Conservation (phyloP, 1,140 invertebrate species). For the Elysia chlorotica region DNA sequence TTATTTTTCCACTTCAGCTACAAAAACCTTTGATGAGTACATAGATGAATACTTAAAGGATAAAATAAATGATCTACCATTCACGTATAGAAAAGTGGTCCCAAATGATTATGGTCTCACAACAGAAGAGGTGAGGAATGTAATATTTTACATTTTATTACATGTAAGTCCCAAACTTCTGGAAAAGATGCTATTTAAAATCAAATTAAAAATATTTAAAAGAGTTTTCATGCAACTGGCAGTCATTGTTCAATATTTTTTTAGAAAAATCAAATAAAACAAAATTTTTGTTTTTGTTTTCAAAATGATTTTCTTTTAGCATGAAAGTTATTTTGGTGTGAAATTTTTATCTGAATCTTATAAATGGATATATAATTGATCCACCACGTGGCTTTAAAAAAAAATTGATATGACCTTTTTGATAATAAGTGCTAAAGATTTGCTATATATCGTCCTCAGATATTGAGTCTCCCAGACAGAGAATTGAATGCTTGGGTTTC, state of each 20-base stretch:
- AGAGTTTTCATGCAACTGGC: not conserved
- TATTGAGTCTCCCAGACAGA: constrained; percentile 86
- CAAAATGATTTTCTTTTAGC: not conserved
- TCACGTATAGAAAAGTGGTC: constrained; percentile 88
- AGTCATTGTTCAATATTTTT: not conserved
- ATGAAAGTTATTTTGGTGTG: not conserved
- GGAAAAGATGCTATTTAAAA: too few relatives aligned
- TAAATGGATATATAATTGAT: not conserved
- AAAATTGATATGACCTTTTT: too few relatives aligned
- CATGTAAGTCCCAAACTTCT: too few relatives aligned
- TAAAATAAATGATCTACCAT: constrained; percentile 84
- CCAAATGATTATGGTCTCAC: constrained; percentile 90
- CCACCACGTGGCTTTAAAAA: too few relatives aligned
- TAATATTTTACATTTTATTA: too few relatives aligned
- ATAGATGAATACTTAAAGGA: constrained; percentile 95
- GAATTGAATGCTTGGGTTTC: constrained; percentile 96
- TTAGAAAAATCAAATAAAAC: not conserved
- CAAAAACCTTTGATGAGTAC: constrained; percentile 84
- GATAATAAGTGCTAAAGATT: too few relatives aligned
- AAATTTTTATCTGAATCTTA: not conserved
- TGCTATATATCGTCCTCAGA: constrained; percentile 66
- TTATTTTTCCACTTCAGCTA: constrained; percentile 47
- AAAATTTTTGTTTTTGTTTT: not conserved
- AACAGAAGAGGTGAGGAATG: constrained; percentile 76
- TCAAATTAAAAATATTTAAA: too few relatives aligned